These are phyloP conservation scores for Acanthaster planci DNA, from an alignment of 35 echinoderm and acorn worm genomes.

Conservation along the genomic window DNA sequence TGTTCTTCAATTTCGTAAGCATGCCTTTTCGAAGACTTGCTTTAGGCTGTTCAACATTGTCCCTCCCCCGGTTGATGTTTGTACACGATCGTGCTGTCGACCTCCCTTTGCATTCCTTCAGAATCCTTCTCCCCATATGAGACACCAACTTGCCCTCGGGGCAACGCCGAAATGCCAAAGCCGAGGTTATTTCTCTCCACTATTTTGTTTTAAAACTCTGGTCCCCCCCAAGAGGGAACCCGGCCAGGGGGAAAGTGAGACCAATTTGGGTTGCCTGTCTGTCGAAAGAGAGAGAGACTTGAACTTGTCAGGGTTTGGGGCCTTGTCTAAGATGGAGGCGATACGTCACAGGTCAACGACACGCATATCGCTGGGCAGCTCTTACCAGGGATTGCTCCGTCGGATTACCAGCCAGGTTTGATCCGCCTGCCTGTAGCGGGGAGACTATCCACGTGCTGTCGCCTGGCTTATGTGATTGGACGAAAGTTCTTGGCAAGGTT, in stretches of 20 bases:
- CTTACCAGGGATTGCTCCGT: background rate
- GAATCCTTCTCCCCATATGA: background rate
- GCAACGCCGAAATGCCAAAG: background rate
- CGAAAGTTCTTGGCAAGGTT: background rate
- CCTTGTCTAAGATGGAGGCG: background rate
- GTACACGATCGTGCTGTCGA: background rate
- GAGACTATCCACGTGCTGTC: background rate
- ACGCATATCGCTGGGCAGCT: background rate
- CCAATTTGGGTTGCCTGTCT: conserved; percentile 11
- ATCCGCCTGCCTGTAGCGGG: background rate
- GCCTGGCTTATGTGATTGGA: background rate
- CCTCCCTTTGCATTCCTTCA: background rate
- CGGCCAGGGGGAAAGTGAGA: background rate
- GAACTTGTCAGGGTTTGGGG: conserved; percentile 19
- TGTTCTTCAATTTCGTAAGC: too few relatives aligned
- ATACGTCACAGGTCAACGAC: conserved; percentile 31
- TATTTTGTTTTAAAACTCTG: background rate
- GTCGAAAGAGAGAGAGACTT: background rate
- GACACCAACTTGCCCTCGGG: background rate
- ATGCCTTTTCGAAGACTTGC: too few relatives aligned
- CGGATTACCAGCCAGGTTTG: background rate
- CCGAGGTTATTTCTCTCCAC: too few relatives aligned
- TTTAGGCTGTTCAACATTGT: too few relatives aligned
- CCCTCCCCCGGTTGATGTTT: too few relatives aligned
- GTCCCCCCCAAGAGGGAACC: background rate